Evolutionary conservation across 2,113 vertebrate species (phyloP).

Genomic region (Cavia porcellus): DNA sequence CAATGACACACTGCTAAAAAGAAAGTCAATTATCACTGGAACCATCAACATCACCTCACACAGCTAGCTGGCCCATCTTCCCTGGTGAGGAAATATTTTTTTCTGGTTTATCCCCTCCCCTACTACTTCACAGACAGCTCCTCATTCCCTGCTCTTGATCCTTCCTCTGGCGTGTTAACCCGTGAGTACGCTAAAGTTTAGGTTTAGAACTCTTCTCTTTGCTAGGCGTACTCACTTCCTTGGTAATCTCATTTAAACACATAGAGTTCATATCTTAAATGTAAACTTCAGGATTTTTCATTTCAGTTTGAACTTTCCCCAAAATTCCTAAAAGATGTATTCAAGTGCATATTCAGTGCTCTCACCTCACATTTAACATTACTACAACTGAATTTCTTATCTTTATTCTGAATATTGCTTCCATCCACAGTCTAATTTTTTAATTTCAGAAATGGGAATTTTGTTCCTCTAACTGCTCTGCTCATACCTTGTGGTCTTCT

Average conservation of each 20-base stretch:
- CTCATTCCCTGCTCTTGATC: neutral
- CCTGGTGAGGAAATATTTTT: neutral
- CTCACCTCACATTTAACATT: too few relatives aligned
- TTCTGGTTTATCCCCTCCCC: neutral
- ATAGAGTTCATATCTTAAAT: too few relatives aligned
- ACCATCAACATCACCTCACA: too few relatives aligned
- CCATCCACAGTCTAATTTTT: neutral
- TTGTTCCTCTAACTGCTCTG: neutral
- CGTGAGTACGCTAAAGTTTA: neutral
- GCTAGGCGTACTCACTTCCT: neutral
- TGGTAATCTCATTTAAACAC: neutral
- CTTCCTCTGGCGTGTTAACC: neutral
- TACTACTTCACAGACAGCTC: neutral
- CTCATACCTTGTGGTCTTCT: neutral
- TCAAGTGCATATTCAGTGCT: neutral
- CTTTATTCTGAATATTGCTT: neutral
- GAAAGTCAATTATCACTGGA: neutral
- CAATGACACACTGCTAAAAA: neutral
- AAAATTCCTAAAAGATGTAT: too few relatives aligned
- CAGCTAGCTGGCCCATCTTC: too few relatives aligned
- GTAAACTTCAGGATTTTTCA: too few relatives aligned
- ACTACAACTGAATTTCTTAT: neutral
- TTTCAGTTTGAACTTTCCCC: too few relatives aligned
- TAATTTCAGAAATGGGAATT: neutral
- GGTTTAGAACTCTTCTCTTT: neutral